Conservation (phyloP, 1,140 invertebrate genomes). For the Arion vulgaris region DNA sequence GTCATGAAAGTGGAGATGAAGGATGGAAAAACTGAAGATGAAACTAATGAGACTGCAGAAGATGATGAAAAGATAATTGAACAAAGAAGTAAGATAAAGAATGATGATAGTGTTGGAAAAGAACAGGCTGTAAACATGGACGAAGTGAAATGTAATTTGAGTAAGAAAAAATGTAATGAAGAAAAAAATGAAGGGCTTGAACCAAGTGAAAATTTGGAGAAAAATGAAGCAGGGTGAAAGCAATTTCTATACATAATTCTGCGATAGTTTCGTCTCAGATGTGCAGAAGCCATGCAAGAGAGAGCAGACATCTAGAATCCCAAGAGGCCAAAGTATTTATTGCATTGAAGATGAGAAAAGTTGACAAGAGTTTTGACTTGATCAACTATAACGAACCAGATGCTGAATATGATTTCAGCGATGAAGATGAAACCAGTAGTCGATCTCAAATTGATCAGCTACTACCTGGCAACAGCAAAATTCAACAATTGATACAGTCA, state of each 20-base stretch:
- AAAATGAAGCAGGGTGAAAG: no score
- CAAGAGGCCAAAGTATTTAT: no score
- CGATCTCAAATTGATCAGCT: slow-evolving; percentile 1
- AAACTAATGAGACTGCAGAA: neutral
- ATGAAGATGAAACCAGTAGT: slow-evolving; percentile 27
- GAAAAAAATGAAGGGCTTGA: neutral
- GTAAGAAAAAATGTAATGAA: neutral
- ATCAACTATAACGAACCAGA: slow-evolving; percentile 30
- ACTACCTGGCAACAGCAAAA: slow-evolving; percentile 10
- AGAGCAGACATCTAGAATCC: slow-evolving; percentile 14
- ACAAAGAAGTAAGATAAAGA: no score
- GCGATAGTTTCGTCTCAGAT: slow-evolving; percentile 15
- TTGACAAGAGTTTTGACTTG: neutral
- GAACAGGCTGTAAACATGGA: neutral
- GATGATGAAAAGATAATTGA: neutral
- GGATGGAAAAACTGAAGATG: neutral
- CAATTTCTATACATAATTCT: slow-evolving; percentile 3
- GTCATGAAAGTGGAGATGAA: slow-evolving; percentile 16
- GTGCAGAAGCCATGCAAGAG: slow-evolving; percentile 19
- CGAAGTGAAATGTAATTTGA: slow-evolving; percentile 32
- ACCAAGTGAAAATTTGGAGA: no score
- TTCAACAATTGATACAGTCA: slow-evolving; percentile 25
- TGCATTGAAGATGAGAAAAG: neutral
- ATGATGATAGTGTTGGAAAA: neutral
- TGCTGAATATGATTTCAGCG: slow-evolving; percentile 42